Percentiles rank a stretch among this genome's conserved stretches.
These are phyloP conservation scores for Chrysotoxum bicinctum DNA, from an alignment of 2,888 invertebrate species.

Conservation along the genomic window DNA sequence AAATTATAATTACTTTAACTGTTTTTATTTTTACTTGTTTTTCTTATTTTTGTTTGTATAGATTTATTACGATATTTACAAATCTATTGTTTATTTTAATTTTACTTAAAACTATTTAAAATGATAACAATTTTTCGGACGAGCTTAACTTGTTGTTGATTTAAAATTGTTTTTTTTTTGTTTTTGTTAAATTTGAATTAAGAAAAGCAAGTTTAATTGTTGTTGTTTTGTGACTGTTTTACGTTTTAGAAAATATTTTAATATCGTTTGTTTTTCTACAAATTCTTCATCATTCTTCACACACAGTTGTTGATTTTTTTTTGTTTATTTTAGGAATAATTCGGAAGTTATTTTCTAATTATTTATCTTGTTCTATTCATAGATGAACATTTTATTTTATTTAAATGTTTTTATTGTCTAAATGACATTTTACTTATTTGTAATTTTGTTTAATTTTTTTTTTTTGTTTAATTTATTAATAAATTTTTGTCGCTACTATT, in stretches of 20 bases:
- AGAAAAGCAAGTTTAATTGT: conserved; percentile 65
- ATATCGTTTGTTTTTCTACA: conserved; percentile 27
- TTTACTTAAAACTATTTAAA: conserved; percentile 67
- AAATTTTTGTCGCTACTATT: conserved; percentile 49
- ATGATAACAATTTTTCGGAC: conserved; percentile 71
- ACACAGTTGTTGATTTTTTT: conserved; percentile 20
- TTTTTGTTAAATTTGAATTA: conserved; percentile 8
- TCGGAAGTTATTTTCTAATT: conserved; percentile 53
- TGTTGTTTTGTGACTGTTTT: conserved; percentile 29
- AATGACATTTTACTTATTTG: conserved; percentile 61
- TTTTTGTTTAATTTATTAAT: too few relatives aligned
- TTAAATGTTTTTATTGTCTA: conserved; percentile 65
- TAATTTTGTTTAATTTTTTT: too few relatives aligned
- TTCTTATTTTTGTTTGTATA: conserved; percentile 37
- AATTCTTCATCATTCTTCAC: conserved; percentile 42
- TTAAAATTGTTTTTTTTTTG: background rate
- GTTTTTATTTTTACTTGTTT: conserved; percentile 41
- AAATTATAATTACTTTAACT: conserved; percentile 68
- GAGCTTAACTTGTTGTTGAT: conserved; percentile 61
- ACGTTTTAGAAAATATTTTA: conserved; percentile 43
- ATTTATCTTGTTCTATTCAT: conserved; percentile 36
- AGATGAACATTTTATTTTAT: conserved; percentile 33
- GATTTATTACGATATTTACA: conserved; percentile 71
- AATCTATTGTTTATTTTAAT: conserved; percentile 58
- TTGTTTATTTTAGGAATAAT: conserved; percentile 60